Evolutionary conservation across 2,113 vertebrate species (phyloP).

Genomic region (Carollia perspicillata): DNA sequence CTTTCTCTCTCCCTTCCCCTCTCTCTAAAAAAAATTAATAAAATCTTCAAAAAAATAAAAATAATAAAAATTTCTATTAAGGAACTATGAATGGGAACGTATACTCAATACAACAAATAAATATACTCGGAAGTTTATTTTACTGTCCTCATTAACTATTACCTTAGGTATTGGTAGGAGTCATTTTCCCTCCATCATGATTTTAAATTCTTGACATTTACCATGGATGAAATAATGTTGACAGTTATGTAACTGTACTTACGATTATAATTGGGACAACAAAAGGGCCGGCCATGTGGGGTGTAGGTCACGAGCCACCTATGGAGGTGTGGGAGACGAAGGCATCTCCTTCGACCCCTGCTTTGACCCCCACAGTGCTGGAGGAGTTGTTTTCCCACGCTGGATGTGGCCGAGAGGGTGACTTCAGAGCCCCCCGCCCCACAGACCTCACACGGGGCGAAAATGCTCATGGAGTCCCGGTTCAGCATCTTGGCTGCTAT

Average conservation of each 20-base stretch:
- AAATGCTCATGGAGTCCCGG: neutral
- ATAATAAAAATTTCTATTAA: neutral
- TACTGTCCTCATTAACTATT: neutral
- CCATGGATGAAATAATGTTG: neutral
- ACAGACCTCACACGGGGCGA: neutral
- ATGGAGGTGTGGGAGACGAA: rapidly evolving
- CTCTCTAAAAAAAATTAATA: too few species aligned
- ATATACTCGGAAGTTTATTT: neutral
- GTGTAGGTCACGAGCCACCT: neutral
- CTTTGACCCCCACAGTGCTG: neutral
- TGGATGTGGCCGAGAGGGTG: neutral
- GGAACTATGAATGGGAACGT: neutral
- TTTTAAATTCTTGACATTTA: constrained; percentile 26
- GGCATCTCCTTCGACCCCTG: neutral
- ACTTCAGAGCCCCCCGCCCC: neutral
- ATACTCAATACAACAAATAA: neutral
- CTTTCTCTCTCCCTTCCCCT: too few species aligned
- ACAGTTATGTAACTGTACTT: neutral
- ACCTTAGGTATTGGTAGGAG: neutral
- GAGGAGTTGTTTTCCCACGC: neutral
- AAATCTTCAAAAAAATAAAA: too few species aligned
- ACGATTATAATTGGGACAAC: neutral
- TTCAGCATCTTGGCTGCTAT: neutral
- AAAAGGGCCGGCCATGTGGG: neutral
- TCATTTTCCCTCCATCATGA: neutral